Conservation (phyloP, 1,140 invertebrate species). For the Globodera ellingtonae region DNA sequence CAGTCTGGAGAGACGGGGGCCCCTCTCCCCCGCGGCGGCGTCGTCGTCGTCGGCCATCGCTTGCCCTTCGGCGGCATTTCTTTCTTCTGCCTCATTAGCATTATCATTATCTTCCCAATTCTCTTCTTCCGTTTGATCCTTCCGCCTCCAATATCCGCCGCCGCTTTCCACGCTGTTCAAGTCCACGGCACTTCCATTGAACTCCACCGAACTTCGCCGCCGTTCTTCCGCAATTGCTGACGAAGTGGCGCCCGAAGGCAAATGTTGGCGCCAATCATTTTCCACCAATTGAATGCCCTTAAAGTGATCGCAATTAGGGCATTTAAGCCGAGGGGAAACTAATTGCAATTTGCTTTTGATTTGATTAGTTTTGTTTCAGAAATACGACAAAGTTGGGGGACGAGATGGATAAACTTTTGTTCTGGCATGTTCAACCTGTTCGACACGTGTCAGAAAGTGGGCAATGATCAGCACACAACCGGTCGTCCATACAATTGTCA, state of each 20-base stretch:
- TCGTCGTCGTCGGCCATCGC: too few relatives aligned
- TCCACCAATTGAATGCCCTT: background rate
- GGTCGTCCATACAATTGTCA: background rate
- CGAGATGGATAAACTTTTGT: background rate
- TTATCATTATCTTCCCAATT: background rate
- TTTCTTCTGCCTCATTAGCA: background rate
- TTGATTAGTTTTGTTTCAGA: background rate
- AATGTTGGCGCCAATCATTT: conserved; percentile 1
- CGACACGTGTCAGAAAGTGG: background rate
- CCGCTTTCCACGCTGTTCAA: background rate
- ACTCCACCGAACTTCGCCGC: too few relatives aligned
- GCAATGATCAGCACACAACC: background rate
- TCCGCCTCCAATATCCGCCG: background rate
- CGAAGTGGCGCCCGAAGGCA: background rate
- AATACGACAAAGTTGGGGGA: background rate
- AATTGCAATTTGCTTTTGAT: background rate
- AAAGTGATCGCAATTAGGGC: background rate
- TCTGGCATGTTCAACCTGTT: conserved; percentile 6
- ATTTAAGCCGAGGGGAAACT: background rate
- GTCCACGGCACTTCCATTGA: background rate
- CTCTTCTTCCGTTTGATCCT: background rate
- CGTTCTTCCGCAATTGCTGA: background rate
- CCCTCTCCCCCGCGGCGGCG: background rate
- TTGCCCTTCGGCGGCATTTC: too few relatives aligned
- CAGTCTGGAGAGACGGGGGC: background rate